These are phyloP conservation scores for Sthenelais limicola DNA, from an alignment of 2,888 invertebrate species.

Conservation along the genomic window DNA sequence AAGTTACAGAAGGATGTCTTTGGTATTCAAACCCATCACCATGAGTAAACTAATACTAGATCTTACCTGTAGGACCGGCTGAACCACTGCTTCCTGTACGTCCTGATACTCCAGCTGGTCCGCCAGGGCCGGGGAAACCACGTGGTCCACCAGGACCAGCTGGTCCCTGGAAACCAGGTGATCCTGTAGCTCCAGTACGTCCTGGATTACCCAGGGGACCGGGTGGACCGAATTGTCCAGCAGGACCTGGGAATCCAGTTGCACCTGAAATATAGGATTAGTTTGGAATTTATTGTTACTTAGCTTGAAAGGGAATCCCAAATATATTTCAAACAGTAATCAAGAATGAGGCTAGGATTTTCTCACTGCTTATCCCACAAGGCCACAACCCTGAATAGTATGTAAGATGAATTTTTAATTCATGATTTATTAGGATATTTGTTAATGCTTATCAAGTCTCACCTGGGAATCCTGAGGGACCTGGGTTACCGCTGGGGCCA, in stretches of 20 bases:
- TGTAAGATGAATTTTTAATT: neutral
- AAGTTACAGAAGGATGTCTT: too few relatives aligned
- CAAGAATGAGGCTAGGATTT: neutral
- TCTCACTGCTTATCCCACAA: neutral
- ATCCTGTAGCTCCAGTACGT: constrained; percentile 21
- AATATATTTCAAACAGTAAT: neutral
- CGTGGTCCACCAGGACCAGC: constrained; percentile 16
- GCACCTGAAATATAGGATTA: neutral
- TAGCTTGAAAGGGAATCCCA: neutral
- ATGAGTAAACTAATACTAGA: neutral
- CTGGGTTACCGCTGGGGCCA: constrained; percentile 12
- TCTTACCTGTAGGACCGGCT: neutral
- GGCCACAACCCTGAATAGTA: neutral
- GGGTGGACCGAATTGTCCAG: constrained; percentile 26
- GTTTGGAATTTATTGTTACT: neutral
- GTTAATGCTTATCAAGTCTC: neutral
- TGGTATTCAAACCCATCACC: too few relatives aligned
- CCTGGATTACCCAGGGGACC: constrained; percentile 35
- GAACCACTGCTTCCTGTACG: neutral
- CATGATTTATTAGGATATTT: neutral
- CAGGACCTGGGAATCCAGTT: constrained; percentile 33
- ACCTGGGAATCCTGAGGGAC: constrained; percentile 19
- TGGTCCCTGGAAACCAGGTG: constrained; percentile 10
- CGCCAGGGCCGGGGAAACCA: constrained; percentile 40
- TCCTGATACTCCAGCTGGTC: constrained; percentile 8